A percentile compares a stretch with the other conserved stretches of the same genome.
phyloP scores from a whole-genome alignment of 1,140 invertebrate species.

The Gonatopus flavifemur region DNA sequence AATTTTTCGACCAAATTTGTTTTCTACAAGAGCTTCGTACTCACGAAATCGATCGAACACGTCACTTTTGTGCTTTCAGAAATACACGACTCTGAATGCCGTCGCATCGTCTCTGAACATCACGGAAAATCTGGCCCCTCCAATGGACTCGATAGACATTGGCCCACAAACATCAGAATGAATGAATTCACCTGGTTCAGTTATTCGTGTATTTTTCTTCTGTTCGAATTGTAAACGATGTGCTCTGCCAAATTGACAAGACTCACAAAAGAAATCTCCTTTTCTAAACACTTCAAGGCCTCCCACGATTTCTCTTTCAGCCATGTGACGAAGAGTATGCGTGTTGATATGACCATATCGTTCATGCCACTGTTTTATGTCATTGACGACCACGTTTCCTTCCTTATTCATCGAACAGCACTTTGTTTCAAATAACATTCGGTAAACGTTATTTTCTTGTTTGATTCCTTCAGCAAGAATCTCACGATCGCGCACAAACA shows the following conservation, averaged over 20 bases:
- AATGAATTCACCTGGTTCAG: neutral
- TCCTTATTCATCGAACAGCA: neutral
- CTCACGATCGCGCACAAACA: slow-evolving; percentile 5
- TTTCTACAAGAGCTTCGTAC: neutral
- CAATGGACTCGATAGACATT: slow-evolving; percentile 12
- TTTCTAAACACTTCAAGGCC: neutral
- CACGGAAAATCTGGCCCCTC: slow-evolving; percentile 27
- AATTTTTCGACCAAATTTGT: neutral
- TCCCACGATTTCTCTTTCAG: neutral
- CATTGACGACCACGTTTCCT: too few relatives aligned
- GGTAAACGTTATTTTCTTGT: slow-evolving; percentile 10
- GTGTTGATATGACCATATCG: slow-evolving; percentile 8
- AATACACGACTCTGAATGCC: slow-evolving; percentile 19
- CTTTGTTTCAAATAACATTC: slow-evolving; percentile 8
- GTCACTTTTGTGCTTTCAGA: slow-evolving; percentile 22
- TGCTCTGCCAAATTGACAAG: slow-evolving; percentile 25
- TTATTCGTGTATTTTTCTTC: neutral
- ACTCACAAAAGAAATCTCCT: slow-evolving; percentile 18
- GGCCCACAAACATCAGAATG: neutral
- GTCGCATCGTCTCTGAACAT: slow-evolving; percentile 31
- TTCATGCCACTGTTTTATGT: slow-evolving; percentile 16
- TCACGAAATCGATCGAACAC: neutral
- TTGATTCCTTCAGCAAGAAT: slow-evolving; percentile 17
- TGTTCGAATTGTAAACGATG: slow-evolving; percentile 5
- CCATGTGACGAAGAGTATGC: neutral